Evolutionary conservation across 2,888 invertebrate species (phyloP).

Genomic region (Epirrita christyi): DNA sequence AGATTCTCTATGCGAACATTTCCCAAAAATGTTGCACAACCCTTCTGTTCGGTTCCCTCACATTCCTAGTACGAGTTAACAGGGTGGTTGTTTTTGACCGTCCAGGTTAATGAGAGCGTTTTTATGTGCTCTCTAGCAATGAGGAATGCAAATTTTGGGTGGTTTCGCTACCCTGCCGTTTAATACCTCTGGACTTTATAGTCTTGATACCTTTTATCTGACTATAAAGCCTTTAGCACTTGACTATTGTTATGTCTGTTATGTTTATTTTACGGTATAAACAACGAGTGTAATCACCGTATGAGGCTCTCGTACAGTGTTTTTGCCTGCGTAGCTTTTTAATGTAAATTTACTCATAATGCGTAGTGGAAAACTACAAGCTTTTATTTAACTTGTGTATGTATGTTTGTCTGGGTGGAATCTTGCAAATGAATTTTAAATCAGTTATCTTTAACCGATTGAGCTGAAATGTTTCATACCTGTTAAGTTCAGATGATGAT

Average conservation of each 20-base stretch:
- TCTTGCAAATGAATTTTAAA: too few relatives aligned
- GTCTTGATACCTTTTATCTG: slow-evolving; percentile 71
- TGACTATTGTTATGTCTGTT: slow-evolving; percentile 69
- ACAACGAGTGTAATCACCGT: slow-evolving; percentile 37
- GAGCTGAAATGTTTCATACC: too few relatives aligned
- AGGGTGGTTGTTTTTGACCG: slow-evolving; percentile 69
- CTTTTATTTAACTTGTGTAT: too few relatives aligned
- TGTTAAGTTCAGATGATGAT: too few relatives aligned
- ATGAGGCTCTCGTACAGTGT: slow-evolving; percentile 14
- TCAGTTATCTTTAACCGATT: too few relatives aligned
- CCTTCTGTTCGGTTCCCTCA: slow-evolving; percentile 31
- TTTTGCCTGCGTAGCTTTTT: background rate
- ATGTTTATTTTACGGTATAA: slow-evolving; percentile 51
- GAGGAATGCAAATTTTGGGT: slow-evolving; percentile 82
- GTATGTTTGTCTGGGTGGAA: too few relatives aligned
- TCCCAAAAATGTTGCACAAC: slow-evolving; percentile 39
- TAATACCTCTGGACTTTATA: slow-evolving; percentile 72
- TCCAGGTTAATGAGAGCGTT: slow-evolving; percentile 82
- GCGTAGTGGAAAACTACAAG: too few relatives aligned
- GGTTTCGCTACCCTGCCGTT: slow-evolving; percentile 71
- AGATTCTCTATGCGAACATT: slow-evolving; percentile 25
- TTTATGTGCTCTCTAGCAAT: slow-evolving; percentile 78
- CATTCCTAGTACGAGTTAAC: slow-evolving; percentile 45
- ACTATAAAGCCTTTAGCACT: slow-evolving; percentile 61
- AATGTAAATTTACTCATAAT: too few relatives aligned